phyloP scores from a whole-genome alignment of 2,888 invertebrate genomes.

The Eurytoma adleriae region DNA sequence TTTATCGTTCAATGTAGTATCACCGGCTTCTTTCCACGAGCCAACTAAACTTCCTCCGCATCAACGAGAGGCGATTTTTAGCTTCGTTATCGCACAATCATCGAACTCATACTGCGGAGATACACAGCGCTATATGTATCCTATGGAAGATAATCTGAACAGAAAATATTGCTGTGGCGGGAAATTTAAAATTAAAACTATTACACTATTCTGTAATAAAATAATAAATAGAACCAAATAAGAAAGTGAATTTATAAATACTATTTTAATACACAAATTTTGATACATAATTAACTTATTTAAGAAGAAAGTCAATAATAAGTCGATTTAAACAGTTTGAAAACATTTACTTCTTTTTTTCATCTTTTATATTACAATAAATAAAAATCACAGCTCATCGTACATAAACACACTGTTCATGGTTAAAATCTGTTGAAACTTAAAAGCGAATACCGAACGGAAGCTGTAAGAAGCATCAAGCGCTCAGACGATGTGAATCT shows the following conservation, averaged over 20 bases:
- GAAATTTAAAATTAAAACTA: constrained; percentile 16
- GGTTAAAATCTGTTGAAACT: constrained; percentile 1
- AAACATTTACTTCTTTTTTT: constrained; percentile 16
- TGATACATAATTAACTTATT: too few species aligned
- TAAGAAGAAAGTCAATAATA: neutral
- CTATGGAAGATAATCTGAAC: neutral
- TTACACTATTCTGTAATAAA: neutral
- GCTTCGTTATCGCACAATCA: constrained; percentile 35
- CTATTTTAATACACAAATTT: too few species aligned
- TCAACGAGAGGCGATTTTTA: neutral
- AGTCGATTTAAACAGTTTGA: neutral
- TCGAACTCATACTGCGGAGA: neutral
- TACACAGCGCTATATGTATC: neutral
- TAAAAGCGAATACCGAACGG: neutral
- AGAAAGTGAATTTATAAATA: neutral
- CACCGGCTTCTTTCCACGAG: constrained; percentile 16
- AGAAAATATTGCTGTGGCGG: constrained; percentile 10
- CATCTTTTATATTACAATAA: neutral
- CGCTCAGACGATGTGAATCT: constrained; percentile 66
- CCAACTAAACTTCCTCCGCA: constrained; percentile 13
- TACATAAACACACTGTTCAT: constrained; percentile 1
- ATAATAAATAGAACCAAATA: neutral
- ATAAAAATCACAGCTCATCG: constrained; percentile 1
- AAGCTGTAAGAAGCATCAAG: neutral
- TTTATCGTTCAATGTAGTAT: constrained; percentile 44